A percentile compares a stretch with the other conserved stretches of the same genome.
These are phyloP conservation scores for Ceuthmochares aereus DNA, from an alignment of 2,113 vertebrate species.

Conservation along the genomic window DNA sequence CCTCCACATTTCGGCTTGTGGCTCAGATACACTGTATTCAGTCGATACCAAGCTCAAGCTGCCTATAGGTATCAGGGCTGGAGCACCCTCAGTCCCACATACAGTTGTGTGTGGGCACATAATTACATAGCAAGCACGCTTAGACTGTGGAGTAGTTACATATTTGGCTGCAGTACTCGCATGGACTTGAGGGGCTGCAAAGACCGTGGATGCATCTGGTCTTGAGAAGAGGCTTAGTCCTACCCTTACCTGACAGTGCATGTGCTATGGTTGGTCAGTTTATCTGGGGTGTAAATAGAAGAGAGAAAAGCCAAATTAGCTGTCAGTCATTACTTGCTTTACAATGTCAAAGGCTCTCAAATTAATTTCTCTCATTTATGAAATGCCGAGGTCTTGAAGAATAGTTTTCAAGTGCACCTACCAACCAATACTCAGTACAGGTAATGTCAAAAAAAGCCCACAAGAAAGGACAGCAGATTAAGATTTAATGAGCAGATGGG, in stretches of 20 bases:
- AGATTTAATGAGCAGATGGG: not conserved
- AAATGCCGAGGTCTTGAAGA: not conserved
- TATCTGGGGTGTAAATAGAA: not conserved
- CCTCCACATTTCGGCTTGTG: not conserved
- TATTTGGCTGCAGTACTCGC: not conserved
- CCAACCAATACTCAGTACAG: not conserved
- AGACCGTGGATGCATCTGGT: not conserved
- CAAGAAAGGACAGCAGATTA: not conserved
- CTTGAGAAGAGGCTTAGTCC: not conserved
- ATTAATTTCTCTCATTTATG: not conserved
- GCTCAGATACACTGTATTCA: too few species aligned
- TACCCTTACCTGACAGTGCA: not conserved
- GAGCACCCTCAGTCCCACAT: not conserved
- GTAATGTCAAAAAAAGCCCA: not conserved
- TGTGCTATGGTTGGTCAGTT: rapidly evolving
- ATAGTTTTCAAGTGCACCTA: not conserved
- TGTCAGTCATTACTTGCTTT: not conserved
- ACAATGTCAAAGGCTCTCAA: not conserved
- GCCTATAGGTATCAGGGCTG: rapidly evolving
- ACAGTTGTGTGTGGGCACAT: rapidly evolving
- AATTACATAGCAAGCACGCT: rapidly evolving
- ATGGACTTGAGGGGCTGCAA: not conserved
- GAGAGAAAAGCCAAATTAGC: not conserved
- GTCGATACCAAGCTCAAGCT: not conserved
- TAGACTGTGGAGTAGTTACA: not conserved